Conservation (phyloP, 2,888 invertebrate species). For the Acanthopleura granulata region DNA sequence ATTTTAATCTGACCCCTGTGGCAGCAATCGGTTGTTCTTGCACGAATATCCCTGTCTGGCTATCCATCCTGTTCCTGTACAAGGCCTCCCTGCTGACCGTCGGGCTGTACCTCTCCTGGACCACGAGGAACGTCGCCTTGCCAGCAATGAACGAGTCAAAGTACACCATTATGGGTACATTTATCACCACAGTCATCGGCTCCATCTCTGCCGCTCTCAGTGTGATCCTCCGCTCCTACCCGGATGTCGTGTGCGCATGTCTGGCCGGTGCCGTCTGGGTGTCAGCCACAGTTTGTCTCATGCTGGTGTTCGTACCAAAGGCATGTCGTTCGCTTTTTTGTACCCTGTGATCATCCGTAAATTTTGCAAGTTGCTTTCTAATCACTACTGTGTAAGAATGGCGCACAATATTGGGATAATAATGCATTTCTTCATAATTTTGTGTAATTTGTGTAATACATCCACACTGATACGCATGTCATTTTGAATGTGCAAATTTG, state of each 20-base stretch:
- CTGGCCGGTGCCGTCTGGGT: conserved; percentile 40
- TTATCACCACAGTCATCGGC: conserved; percentile 40
- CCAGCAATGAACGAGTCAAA: conserved; percentile 55
- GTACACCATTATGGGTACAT: conserved; percentile 42
- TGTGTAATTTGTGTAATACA: too few relatives aligned
- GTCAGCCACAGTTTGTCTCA: conserved; percentile 39
- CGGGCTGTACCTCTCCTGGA: conserved; percentile 56
- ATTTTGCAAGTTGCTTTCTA: too few relatives aligned
- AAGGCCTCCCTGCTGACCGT: conserved; percentile 43
- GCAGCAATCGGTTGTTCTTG: conserved; percentile 32
- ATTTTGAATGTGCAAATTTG: too few relatives aligned
- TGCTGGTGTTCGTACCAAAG: conserved; percentile 54
- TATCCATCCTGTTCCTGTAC: conserved; percentile 43
- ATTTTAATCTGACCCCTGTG: conserved; percentile 6
- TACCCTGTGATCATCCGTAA: too few relatives aligned
- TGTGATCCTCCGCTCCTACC: conserved; percentile 35
- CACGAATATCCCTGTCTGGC: conserved; percentile 43
- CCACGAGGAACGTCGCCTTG: conserved; percentile 47
- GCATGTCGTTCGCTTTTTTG: too few relatives aligned
- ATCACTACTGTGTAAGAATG: too few relatives aligned
- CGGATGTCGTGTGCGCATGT: conserved; percentile 43
- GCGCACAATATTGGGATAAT: too few relatives aligned
- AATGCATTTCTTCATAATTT: too few relatives aligned
- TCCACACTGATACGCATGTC: too few relatives aligned
- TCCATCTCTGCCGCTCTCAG: conserved; percentile 40